These are phyloP conservation scores for Cistogaster globosa DNA, from an alignment of 2,888 invertebrate species.

Conservation along the genomic window DNA sequence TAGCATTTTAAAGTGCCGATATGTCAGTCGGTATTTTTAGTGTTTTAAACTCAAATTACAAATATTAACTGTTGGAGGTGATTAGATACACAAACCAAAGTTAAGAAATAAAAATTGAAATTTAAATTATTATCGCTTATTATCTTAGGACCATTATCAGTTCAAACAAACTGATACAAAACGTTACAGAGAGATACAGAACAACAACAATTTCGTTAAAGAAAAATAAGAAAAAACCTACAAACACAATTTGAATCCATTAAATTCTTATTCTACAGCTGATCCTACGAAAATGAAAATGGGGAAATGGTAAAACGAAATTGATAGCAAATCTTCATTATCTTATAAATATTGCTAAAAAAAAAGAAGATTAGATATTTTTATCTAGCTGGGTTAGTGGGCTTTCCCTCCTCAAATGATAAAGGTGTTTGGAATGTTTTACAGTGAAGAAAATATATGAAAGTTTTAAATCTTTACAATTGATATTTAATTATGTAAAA, in stretches of 20 bases:
- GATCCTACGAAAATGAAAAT: slow-evolving; percentile 68
- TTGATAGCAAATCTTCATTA: slow-evolving; percentile 82
- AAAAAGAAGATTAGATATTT: slow-evolving; percentile 81
- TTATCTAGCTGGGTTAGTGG: slow-evolving; percentile 80
- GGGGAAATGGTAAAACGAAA: slow-evolving; percentile 69
- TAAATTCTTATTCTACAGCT: slow-evolving; percentile 30
- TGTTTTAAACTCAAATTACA: slow-evolving; percentile 82
- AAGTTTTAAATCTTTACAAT: background rate
- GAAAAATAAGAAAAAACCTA: slow-evolving; percentile 27
- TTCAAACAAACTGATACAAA: slow-evolving; percentile 82
- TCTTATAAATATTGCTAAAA: slow-evolving; percentile 80
- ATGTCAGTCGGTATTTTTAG: slow-evolving; percentile 47
- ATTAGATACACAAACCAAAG: slow-evolving; percentile 81
- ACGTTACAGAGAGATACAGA: slow-evolving; percentile 71
- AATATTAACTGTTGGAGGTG: slow-evolving; percentile 79
- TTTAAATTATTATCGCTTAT: slow-evolving; percentile 82
- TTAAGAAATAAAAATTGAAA: slow-evolving; percentile 81
- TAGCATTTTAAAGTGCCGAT: slow-evolving; percentile 19
- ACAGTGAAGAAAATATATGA: slow-evolving; percentile 17
- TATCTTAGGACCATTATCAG: slow-evolving; percentile 81
- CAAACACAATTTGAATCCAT: background rate
- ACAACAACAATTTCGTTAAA: slow-evolving; percentile 17
- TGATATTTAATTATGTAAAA: too few relatives aligned
- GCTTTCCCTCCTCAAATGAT: slow-evolving; percentile 33
- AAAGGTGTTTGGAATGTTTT: background rate